These are phyloP conservation scores for Sycophila texana DNA, from an alignment of 2,888 invertebrate species.

Conservation along the genomic window DNA sequence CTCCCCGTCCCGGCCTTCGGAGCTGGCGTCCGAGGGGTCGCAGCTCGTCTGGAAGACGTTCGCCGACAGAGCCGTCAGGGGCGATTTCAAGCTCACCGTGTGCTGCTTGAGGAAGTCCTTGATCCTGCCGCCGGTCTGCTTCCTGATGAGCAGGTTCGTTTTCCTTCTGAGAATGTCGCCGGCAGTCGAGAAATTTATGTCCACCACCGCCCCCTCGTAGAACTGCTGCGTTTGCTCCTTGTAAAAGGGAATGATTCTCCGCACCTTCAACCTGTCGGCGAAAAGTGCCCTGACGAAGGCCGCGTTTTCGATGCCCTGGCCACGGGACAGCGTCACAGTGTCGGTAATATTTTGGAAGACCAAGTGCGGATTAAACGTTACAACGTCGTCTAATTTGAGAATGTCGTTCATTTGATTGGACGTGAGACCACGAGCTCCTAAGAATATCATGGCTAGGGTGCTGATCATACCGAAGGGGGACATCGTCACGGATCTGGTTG, in stretches of 20 bases:
- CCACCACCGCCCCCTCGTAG: conserved; percentile 91
- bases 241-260: conserved; percentile 89
- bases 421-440: conserved; percentile 90
- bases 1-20: conserved; percentile 88
- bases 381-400: conserved; percentile 89
- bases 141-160: conserved; percentile 87
- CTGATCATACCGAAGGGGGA: conserved; percentile 92
- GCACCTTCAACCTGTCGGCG: conserved; percentile 85
- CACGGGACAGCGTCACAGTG: conserved; percentile 82
- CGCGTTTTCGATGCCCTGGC: conserved; percentile 86
- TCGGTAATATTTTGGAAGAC: conserved; percentile 91
- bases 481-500: conserved; percentile 85
- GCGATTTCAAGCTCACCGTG: conserved; percentile 84
- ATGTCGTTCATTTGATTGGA: conserved; percentile 94
- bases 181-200: conserved; percentile 88
- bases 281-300: conserved; percentile 90
- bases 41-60: conserved; percentile 92
- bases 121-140: conserved; percentile 87
- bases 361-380: conserved; percentile 92
- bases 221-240: conserved; percentile 92
- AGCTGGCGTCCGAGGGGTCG: conserved; percentile 84
- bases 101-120: conserved; percentile 86
- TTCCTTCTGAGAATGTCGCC: conserved; percentile 88
- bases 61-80: conserved; percentile 87
- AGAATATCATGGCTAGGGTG: conserved; percentile 91